Conservation (phyloP, 1,140 invertebrate species). For the Monochamus saltuarius region DNA sequence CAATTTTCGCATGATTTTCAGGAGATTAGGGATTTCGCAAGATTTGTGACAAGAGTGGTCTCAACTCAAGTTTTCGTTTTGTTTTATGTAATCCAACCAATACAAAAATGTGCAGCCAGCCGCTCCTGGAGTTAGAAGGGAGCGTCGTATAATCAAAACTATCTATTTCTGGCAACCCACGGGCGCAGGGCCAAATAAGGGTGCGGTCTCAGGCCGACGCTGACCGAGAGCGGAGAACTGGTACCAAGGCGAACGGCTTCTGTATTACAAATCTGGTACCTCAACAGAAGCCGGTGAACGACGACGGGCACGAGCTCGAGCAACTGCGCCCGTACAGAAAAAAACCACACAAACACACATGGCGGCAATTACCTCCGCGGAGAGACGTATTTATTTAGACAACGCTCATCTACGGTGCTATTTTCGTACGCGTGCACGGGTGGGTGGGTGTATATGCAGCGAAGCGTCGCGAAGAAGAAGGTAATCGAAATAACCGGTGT, state of each 20-base stretch:
- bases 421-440: constrained; percentile 6
- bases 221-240: background rate
- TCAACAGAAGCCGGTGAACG: constrained; percentile 1
- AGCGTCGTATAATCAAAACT: too few relatives aligned
- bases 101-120: too few relatives aligned
- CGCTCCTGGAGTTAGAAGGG: too few relatives aligned
- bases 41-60: too few relatives aligned
- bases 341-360: background rate
- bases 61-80: too few relatives aligned
- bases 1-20: too few relatives aligned
- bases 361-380: background rate
- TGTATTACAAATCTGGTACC: constrained; percentile 5
- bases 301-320: constrained; percentile 2
- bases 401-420: background rate
- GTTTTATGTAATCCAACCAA: too few relatives aligned
- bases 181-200: background rate
- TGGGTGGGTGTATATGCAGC: background rate
- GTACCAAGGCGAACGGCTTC: constrained; percentile 4
- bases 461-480: too few relatives aligned
- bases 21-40: too few relatives aligned
- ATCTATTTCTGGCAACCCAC: background rate
- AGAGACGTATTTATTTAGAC: background rate
- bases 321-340: background rate
- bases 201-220: background rate
- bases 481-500: too few relatives aligned